Evolutionary conservation across 2,797 vertebrate species (phyloP).

Genomic region (Peromyscus aztecus): DNA sequence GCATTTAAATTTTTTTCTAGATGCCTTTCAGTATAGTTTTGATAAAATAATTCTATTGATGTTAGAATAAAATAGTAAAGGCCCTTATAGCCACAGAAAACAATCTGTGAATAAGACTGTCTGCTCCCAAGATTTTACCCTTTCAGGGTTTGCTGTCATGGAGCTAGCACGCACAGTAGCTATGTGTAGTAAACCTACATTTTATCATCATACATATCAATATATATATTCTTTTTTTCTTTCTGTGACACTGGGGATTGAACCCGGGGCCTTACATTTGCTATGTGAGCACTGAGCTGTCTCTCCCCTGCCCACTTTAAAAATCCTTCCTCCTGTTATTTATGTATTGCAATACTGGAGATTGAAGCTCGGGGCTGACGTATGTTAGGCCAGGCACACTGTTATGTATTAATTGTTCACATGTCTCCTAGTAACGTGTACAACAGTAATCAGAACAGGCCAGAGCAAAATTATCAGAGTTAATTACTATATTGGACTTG

Average conservation of each 20-base stretch:
- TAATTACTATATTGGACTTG: neutral
- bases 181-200: neutral
- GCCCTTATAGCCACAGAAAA: neutral
- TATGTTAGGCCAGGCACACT: neutral
- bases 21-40: neutral
- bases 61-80: neutral
- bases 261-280: neutral
- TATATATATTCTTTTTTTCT: neutral
- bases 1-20: conserved; percentile 15
- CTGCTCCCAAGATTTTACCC: neutral
- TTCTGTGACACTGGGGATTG: neutral
- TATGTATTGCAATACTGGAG: neutral
- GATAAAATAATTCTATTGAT: conserved; percentile 14
- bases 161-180: neutral
- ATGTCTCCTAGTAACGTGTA: neutral
- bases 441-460: conserved; percentile 1
- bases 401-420: neutral
- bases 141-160: neutral
- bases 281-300: neutral
- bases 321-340: neutral
- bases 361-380: neutral
- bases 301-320: neutral
- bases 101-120: neutral
- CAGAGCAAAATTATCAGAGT: conserved; percentile 33
- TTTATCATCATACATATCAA: neutral